Conservation (phyloP, 2,113 vertebrate species). For the Catagonus wagneri region DNA sequence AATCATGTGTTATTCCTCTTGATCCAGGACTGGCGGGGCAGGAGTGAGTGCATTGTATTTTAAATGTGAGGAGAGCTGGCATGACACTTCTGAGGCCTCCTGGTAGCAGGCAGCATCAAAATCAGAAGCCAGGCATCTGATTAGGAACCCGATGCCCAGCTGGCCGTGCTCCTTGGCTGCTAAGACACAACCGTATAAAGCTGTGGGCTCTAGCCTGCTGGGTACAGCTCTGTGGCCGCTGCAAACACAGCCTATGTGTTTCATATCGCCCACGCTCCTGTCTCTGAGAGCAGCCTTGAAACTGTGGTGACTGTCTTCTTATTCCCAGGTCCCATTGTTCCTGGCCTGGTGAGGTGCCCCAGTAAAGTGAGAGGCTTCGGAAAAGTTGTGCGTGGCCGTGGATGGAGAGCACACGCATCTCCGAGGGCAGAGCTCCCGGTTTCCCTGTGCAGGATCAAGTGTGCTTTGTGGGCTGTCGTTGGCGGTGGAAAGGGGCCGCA, state of each 20-base stretch:
- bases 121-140: not conserved
- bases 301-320: not conserved
- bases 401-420: not conserved
- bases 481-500: slow-evolving; percentile 30
- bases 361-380: slow-evolving; percentile 1
- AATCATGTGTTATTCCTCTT: not conserved
- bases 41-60: not conserved
- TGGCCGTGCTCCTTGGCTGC: fast-evolving
- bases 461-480: slow-evolving; percentile 52
- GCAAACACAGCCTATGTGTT: not conserved
- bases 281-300: not conserved
- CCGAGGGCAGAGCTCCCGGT: not conserved
- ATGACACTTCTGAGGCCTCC: not conserved
- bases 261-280: not conserved
- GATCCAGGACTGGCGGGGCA: not conserved
- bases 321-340: slow-evolving; percentile 28
- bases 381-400: not conserved
- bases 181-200: not conserved
- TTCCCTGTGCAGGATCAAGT: slow-evolving; percentile 32
- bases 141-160: not conserved
- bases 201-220: not conserved
- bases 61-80: not conserved
- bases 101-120: not conserved
- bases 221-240: not conserved
- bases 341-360: not conserved